Evolutionary conservation across 2,113 vertebrate species (phyloP), one percentile per base, ranked within the genome.

Genomic region (Myanophis thanlyinensis): DNA sequence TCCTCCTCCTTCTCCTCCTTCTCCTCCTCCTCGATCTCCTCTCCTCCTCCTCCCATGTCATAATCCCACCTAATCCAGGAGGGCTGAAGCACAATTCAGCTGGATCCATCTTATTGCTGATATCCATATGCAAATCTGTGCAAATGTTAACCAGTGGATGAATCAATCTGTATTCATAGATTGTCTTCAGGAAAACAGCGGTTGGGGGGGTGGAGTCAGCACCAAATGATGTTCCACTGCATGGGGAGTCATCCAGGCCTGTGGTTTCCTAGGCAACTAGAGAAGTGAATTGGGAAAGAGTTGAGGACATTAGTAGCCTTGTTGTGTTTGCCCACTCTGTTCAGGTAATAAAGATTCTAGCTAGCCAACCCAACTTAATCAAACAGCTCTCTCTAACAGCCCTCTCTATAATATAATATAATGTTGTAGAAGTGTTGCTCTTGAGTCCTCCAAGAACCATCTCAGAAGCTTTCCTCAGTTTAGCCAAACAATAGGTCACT

Each of bases 231-330:
- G 53, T 27, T 27, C 88, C 25, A 47, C 7, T 8, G 40, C 40
- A 27, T 46, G 25, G 88, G 51, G 88, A 89, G 44, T 59, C 53
- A 59, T 56, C 53, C 88, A 89, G 88, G 5, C 23, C 53, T 27
- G 88, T 59, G 54, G 88, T 89, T 89, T 59, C 88, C 88, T 89
- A 59, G 88, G 88, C 88, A 89, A 89, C 88, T 15, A 27, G 23
- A 47, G 22, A 56, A 89, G 23, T 56, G 25, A 23, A 22, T 18
- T 27, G 88, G 40, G 53, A 89, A 89, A 54, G 35, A 47, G 53
- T 30, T 30, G 12, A 89, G 88, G n/a, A 59, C 23, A 30, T 15
- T 30, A 87, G 12, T 51, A 30, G 12, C 48, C 48, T 51, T 51
- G 30, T 8, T 49, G 6, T 87, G 27, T 87, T 87, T 87, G 47